Base-by-base conservation (phyloP, 2,797 vertebrate species). In the Ceryle rudis region DNA sequence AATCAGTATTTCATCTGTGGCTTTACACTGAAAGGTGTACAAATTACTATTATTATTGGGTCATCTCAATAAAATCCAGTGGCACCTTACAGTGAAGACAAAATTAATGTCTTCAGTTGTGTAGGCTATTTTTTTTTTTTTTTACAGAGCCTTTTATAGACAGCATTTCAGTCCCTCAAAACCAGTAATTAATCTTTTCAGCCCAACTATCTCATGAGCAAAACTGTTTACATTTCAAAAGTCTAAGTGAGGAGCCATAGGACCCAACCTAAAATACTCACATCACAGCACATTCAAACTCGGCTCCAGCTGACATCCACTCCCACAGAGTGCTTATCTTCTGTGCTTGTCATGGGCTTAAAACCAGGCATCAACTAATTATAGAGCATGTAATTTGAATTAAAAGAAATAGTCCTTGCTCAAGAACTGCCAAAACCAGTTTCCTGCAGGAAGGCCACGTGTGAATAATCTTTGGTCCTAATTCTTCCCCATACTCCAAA, bases 351-450 rank as follows among this genome's bases (percentile, higher is more conserved):
- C 41, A 25, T 5, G 10, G 37, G 21, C 47, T 75, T 67, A 37
- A 46, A 89, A 77, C 20, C 8, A 14, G 16, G 19, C 49, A 67
- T n/a, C 22, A 33, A 5, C 16, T 52, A 37, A 51, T 52, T 11
- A 26, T 0, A n/a, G 25, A 78, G 22, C 1, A 1, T 1, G 1
- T 21, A 12, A 29, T 67, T 41, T 8, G 14, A 35, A 71, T 11
- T 12, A 71, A 72, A n/a, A 31, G 16, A 42, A 51, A 42, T 4
- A 35, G 21, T 46, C 37, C 11, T 33, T 57, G 55, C 22, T 52
- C 19, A 61, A 35, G 21, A 72, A 57, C 37, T 29, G 47, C 16
- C 37, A 49, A 64, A 88, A 44, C 12, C 33, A 37, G 52, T 61
- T 21, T 79, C 31, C 37, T 18, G 7, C 33, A 82, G 37, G 62